Evolutionary conservation across 1,140 invertebrate genomes (phyloP).

Genomic region (Drosophila lowei): DNA sequence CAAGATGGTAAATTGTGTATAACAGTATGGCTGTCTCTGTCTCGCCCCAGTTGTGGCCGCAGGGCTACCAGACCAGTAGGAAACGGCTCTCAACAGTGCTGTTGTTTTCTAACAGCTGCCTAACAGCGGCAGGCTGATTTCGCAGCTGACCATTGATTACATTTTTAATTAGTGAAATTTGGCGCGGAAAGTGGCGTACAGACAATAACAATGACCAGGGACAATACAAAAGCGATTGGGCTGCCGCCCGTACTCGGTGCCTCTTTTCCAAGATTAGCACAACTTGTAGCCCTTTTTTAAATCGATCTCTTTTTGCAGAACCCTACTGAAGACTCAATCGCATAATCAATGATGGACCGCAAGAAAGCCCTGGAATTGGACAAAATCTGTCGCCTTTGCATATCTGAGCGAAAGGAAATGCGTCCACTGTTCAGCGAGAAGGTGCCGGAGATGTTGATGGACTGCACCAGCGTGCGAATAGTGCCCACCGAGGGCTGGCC

Average conservation of each 20-base stretch:
- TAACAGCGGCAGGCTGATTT: slow-evolving; percentile 2
- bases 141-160: neutral
- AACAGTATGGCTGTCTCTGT: slow-evolving; percentile 60
- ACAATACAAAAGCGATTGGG: too few relatives aligned
- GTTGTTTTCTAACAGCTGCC: slow-evolving; percentile 2
- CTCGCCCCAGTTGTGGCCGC: neutral
- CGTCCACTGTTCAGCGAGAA: slow-evolving; percentile 86
- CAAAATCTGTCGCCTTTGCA: slow-evolving; percentile 86
- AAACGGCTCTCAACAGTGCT: slow-evolving; percentile 11
- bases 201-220: too few relatives aligned
- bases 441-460: slow-evolving; percentile 86
- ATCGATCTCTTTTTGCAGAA: slow-evolving; percentile 5
- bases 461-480: slow-evolving; percentile 85
- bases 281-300: neutral
- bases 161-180: slow-evolving; percentile 22
- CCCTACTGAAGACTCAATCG: slow-evolving; percentile 8
- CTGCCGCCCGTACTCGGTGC: slow-evolving; percentile 1
- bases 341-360: slow-evolving; percentile 65
- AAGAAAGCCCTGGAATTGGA: slow-evolving; percentile 83
- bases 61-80: slow-evolving; percentile 40
- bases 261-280: neutral
- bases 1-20: slow-evolving; percentile 68
- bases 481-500: slow-evolving; percentile 85
- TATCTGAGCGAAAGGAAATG: slow-evolving; percentile 86
- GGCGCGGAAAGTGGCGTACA: slow-evolving; percentile 12